These are phyloP conservation scores for Pantherophis guttatus DNA, from an alignment of 2,113 vertebrate genomes.

Conservation along the genomic window DNA sequence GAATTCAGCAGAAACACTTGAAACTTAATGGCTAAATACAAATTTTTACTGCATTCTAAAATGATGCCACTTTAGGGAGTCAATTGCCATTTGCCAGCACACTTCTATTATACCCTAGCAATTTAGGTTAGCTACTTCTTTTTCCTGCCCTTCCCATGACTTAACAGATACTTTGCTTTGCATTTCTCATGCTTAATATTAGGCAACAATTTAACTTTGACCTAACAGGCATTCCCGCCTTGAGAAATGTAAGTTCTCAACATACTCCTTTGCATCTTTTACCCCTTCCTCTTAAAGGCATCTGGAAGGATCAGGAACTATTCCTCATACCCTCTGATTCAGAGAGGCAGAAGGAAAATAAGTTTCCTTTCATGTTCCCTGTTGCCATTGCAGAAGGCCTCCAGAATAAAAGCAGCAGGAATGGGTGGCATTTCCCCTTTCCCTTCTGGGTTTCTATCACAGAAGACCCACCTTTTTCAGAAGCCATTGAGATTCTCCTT, in stretches of 20 bases:
- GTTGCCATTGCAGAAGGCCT: background rate
- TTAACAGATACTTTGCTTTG: background rate
- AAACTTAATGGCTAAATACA: background rate
- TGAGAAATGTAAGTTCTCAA: background rate
- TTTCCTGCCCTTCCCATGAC: background rate
- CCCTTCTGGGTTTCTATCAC: background rate
- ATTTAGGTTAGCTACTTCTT: background rate
- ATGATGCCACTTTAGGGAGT: background rate
- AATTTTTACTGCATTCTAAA: background rate
- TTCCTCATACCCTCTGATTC: background rate
- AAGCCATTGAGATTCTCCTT: background rate
- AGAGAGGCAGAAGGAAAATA: background rate
- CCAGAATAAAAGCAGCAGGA: background rate
- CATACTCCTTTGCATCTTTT: background rate
- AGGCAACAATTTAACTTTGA: background rate
- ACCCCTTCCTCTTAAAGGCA: background rate
- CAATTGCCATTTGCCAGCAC: background rate
- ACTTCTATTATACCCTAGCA: background rate
- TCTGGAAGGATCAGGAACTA: background rate
- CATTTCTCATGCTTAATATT: background rate
- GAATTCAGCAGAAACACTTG: background rate
- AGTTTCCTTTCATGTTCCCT: background rate
- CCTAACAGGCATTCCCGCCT: background rate
- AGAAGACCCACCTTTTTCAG: background rate
- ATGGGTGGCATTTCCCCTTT: background rate